Percentiles rank a stretch among this genome's conserved stretches.
phyloP scores from a whole-genome alignment of 2,888 invertebrate genomes.

The Oxystoma pomonae region DNA sequence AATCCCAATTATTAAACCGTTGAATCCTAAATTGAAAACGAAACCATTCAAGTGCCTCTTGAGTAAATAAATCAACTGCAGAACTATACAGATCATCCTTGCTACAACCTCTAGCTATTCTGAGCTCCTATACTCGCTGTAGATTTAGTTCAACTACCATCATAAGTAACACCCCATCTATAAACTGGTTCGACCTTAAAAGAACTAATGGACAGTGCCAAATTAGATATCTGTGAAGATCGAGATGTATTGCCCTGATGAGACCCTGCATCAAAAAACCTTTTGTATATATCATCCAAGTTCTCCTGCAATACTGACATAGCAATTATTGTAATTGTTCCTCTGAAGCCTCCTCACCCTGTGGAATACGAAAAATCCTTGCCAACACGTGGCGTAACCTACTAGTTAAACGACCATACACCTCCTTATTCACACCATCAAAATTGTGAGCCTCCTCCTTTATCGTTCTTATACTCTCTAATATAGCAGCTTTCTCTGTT shows the following conservation, averaged over 20 bases:
- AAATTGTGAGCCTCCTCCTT: neutral
- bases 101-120: conserved; percentile 11
- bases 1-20: conserved; percentile 11
- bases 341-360: neutral
- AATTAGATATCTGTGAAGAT: too few species aligned
- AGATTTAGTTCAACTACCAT: conserved; percentile 9
- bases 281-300: neutral
- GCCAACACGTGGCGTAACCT: neutral
- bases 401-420: neutral
- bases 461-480: neutral
- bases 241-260: neutral
- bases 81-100: conserved; percentile 7
- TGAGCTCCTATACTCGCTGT: conserved; percentile 14
- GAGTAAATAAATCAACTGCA: conserved; percentile 14
- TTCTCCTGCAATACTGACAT: neutral
- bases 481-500: neutral
- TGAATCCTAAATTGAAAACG: neutral
- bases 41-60: conserved; percentile 14
- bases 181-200: conserved; percentile 4
- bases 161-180: conserved; percentile 13
- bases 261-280: neutral
- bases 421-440: neutral
- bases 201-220: neutral
- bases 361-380: neutral
- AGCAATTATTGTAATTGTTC: neutral